Percentiles rank a stretch among this genome's conserved stretches.
These are phyloP conservation scores for Orthonychiurus folsomi DNA, from an alignment of 2,888 invertebrate genomes.

Conservation along the genomic window DNA sequence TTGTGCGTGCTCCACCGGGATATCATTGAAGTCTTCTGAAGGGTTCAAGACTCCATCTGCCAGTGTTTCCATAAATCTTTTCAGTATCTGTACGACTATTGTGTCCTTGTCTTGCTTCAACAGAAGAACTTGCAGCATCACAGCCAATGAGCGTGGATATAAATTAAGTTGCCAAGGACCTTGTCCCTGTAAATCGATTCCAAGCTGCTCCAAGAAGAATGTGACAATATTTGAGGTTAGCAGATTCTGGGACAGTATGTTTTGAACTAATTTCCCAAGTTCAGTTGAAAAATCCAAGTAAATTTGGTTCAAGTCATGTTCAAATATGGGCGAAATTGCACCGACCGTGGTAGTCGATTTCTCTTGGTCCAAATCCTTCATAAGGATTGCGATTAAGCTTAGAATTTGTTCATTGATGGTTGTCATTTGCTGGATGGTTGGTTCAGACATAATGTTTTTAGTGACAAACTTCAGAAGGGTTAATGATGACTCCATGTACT, in stretches of 20 bases:
- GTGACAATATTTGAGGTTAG: constrained; percentile 61
- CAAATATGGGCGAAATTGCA: constrained; percentile 65
- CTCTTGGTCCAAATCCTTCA: constrained; percentile 79
- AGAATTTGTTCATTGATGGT: constrained; percentile 78
- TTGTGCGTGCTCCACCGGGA: constrained; percentile 76
- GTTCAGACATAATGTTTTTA: constrained; percentile 65
- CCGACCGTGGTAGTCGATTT: constrained; percentile 72
- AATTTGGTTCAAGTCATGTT: constrained; percentile 58
- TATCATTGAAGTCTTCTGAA: constrained; percentile 29
- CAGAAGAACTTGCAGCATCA: constrained; percentile 71
- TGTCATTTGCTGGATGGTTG: constrained; percentile 54
- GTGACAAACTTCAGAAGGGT: constrained; percentile 79
- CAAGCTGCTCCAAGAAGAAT: constrained; percentile 61
- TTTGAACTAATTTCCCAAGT: constrained; percentile 69
- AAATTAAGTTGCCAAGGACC: constrained; percentile 64
- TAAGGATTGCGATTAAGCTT: constrained; percentile 72
- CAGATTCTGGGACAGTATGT: constrained; percentile 62
- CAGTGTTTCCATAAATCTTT: constrained; percentile 75
- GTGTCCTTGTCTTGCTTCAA: constrained; percentile 80
- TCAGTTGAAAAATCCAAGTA: constrained; percentile 69
- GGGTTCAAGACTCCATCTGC: constrained; percentile 62
- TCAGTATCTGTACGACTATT: constrained; percentile 84
- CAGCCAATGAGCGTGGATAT: constrained; percentile 66
- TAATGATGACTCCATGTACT: constrained; percentile 78
- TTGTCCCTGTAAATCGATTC: constrained; percentile 53